Base-by-base conservation (phyloP, 2,113 vertebrate genomes). In the Paraplagusia blochii region DNA sequence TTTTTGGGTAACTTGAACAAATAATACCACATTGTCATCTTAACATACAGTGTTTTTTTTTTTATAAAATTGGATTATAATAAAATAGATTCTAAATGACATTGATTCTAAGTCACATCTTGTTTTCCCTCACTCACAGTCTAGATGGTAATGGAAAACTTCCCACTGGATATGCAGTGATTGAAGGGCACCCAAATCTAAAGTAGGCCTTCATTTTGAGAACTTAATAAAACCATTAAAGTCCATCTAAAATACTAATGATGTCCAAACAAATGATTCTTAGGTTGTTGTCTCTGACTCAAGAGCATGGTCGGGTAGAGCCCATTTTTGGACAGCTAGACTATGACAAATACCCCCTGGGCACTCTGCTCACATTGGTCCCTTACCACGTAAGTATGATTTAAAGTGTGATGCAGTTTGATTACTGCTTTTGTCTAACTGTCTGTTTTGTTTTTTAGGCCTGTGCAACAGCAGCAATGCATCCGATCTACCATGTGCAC, bases 271-370 rank as follows among this genome's bases (percentile, higher is more conserved):
- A 42, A n/a, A n/a, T n/a, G n/a, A 7, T 64, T 43, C 45, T 8
- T 67, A 94, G 93, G 81, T 71, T 94, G 70, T 69, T 79, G 80
- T 90, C 89, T 10, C 88, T 94, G 90, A 93, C 92, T 3, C 93
- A 94, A 81, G 93, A 94, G 68, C 93, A 94, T 5, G 93, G 93
- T 14, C 74, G 71, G 63, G 79, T 94, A 66, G 92, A 92, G 68
- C 77, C 90, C 0, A 4, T 77, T 14, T 76, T 83, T 0, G 93
- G 92, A 1, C 15, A 5, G n/a, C 14, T 94, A 72, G 92, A 94
- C 4, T 94, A 89, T 15, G 74, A 53, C 69, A 70, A 55, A 15
- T 92, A 89, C 74, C 93, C 93, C 0, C n/a, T 94, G 61, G 93
- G 93, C 9, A 85, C 73, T 38, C 61, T 81, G 60, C 63, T 94